A percentile compares a stretch with the other conserved stretches of the same genome.
Conservation (phyloP, 2,888 invertebrate genomes). For the Lagria hirta region DNA sequence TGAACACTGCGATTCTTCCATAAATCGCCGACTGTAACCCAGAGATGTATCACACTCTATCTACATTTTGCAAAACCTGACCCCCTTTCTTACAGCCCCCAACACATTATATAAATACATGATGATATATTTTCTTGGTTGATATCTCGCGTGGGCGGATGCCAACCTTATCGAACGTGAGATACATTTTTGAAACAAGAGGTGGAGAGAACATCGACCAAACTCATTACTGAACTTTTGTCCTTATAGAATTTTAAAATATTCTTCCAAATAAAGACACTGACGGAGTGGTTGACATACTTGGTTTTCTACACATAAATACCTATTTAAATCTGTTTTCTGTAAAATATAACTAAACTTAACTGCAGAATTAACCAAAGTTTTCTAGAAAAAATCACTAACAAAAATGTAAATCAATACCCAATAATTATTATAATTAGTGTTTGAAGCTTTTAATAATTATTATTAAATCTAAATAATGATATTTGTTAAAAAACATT, state of each 20-base stretch:
- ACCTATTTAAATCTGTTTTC: neutral
- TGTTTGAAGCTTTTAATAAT: no score
- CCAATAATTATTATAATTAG: no score
- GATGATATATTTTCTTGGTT: constrained; percentile 46
- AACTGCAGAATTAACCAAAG: no score
- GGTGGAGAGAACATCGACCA: constrained; percentile 42
- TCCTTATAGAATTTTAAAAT: no score
- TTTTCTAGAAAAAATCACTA: no score
- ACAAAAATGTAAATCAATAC: no score
- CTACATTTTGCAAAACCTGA: constrained; percentile 45
- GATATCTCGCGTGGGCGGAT: constrained; percentile 46
- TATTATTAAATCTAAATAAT: no score
- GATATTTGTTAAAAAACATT: no score
- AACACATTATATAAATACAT: constrained; percentile 48
- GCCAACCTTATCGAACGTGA: constrained; percentile 48
- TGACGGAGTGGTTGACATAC: no score
- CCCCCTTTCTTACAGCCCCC: constrained; percentile 36
- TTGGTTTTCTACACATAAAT: constrained; percentile 1
- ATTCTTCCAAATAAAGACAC: no score
- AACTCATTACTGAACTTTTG: constrained; percentile 41
- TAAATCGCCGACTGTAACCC: constrained; percentile 41
- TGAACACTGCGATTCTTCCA: constrained; percentile 42
- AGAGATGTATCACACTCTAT: constrained; percentile 45
- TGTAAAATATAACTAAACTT: no score
- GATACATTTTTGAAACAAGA: constrained; percentile 45